Evolutionary conservation across 2,113 vertebrate genomes (phyloP).

Genomic region (Chionodraco myersi): DNA sequence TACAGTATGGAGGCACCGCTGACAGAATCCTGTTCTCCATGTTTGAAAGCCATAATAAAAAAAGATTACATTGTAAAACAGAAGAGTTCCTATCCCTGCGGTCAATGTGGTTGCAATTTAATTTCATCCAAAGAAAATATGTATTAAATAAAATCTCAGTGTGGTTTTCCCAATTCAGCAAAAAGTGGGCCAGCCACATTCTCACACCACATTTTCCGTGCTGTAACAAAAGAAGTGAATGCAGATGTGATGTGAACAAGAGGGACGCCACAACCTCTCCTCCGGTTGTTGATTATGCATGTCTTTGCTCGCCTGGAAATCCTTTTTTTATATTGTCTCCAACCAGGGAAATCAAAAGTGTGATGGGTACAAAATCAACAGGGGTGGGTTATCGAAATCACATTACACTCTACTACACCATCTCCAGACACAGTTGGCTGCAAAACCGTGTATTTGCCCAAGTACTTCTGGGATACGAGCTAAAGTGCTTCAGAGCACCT

Average conservation of each 20-base stretch:
- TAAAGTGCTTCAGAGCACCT: constrained; percentile 50
- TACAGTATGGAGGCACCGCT: not conserved
- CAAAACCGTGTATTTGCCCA: constrained; percentile 44
- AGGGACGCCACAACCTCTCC: constrained; percentile 8
- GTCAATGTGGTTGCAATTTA: constrained; percentile 42
- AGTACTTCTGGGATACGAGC: constrained; percentile 47
- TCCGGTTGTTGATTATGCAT: constrained; percentile 28
- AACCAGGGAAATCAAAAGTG: constrained; percentile 30
- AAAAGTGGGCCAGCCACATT: constrained; percentile 50
- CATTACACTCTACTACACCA: constrained; percentile 21
- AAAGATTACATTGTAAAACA: constrained; percentile 48
- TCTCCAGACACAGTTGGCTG: constrained; percentile 41
- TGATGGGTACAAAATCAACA: constrained; percentile 35
- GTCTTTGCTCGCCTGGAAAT: constrained; percentile 10
- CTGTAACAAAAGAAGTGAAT: constrained; percentile 43
- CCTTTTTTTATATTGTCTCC: constrained; percentile 22
- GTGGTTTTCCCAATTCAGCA: constrained; percentile 33
- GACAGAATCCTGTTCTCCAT: constrained; percentile 13
- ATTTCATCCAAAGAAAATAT: constrained; percentile 43
- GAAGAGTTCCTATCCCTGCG: constrained; percentile 43
- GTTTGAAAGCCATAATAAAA: constrained; percentile 19
- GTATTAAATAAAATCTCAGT: constrained; percentile 48
- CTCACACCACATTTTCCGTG: constrained; percentile 35
- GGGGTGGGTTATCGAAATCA: constrained; percentile 41
- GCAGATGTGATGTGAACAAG: constrained; percentile 28